Conservation (phyloP, 2,888 invertebrate genomes). For the Tinea semifulvella region DNA sequence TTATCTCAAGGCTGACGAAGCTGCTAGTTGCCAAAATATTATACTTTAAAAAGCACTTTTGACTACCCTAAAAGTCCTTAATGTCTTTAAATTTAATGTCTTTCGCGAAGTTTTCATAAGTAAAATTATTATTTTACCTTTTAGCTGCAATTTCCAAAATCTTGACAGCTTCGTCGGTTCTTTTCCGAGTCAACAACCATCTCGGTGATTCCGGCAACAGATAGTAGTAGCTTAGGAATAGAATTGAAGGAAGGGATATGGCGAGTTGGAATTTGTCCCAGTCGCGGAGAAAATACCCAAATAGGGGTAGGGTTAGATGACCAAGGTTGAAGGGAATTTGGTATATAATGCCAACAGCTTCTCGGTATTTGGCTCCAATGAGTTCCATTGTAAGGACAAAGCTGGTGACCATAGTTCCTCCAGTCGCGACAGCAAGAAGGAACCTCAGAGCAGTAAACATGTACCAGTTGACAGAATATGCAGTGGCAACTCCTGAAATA, state of each 20-base stretch:
- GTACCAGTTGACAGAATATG: conserved; percentile 73
- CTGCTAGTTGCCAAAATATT: no score
- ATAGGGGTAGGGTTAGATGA: conserved; percentile 69
- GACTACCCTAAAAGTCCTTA: no score
- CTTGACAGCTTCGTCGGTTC: conserved; percentile 68
- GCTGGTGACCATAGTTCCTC: conserved; percentile 85
- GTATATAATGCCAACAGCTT: conserved; percentile 75
- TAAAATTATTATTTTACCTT: conserved; percentile 30
- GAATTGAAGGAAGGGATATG: conserved; percentile 68
- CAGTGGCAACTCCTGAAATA: conserved; percentile 73
- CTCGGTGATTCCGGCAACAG: conserved; percentile 83
- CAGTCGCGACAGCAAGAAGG: conserved; percentile 78
- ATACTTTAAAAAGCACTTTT: no score
- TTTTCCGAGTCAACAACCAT: conserved; percentile 79
- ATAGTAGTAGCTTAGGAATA: conserved; percentile 76
- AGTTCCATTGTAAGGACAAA: conserved; percentile 76
- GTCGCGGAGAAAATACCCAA: conserved; percentile 71
- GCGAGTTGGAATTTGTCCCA: conserved; percentile 76
- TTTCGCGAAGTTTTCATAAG: no score
- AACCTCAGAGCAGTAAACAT: conserved; percentile 76
- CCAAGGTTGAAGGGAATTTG: conserved; percentile 77
- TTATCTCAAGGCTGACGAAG: no score
- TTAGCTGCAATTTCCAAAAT: conserved; percentile 74
- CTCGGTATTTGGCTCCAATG: conserved; percentile 66
- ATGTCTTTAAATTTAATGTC: no score